Conservation (phyloP, 2,888 invertebrate species). For the Phymatocera aterrima region DNA sequence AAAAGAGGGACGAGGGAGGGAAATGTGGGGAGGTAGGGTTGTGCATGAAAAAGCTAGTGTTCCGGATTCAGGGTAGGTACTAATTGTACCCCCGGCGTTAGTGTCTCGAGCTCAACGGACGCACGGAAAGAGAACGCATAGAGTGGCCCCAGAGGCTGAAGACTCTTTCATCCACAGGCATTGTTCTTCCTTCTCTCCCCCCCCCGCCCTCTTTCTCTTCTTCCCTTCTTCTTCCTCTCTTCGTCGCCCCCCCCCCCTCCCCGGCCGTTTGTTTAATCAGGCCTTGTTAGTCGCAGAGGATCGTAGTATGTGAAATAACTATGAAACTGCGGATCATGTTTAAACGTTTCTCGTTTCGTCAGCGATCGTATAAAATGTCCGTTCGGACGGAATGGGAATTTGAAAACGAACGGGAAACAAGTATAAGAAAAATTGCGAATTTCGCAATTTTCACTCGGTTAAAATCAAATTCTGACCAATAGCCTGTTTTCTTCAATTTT, state of each 20-base stretch:
- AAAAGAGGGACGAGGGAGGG: neutral
- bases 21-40: neutral
- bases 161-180: slow-evolving; percentile 36
- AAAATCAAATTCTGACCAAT: too few relatives aligned
- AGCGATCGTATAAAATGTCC: too few relatives aligned
- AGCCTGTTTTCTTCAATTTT: too few relatives aligned
- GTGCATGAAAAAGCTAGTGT: slow-evolving; percentile 26
- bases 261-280: slow-evolving; percentile 23
- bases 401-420: too few relatives aligned
- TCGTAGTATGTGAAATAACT: too few relatives aligned
- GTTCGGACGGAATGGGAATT: too few relatives aligned
- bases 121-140: neutral
- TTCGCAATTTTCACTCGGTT: too few relatives aligned
- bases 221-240: neutral
- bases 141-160: slow-evolving; percentile 34
- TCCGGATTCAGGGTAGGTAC: slow-evolving; percentile 32
- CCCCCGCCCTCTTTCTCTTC: neutral
- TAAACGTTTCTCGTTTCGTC: too few relatives aligned
- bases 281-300: neutral
- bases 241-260: neutral
- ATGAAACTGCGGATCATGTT: too few relatives aligned
- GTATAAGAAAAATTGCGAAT: too few relatives aligned
- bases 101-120: slow-evolving; percentile 1
- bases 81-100: slow-evolving; percentile 15
- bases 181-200: slow-evolving; percentile 16